These are phyloP conservation scores for Benitochromis conjunctus DNA, from an alignment of 2,113 vertebrate species.

Conservation along the genomic window DNA sequence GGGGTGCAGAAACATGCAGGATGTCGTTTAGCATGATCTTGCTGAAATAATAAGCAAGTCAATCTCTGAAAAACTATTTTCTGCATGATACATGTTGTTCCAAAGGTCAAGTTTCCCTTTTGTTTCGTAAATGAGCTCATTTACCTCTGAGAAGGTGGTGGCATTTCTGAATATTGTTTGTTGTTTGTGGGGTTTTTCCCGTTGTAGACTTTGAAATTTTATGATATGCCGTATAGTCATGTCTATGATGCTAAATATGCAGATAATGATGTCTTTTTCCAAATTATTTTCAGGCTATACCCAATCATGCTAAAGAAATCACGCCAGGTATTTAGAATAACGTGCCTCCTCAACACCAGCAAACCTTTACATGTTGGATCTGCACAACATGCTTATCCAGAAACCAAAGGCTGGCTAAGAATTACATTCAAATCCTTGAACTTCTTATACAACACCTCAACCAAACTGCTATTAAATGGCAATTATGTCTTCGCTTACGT, in stretches of 20 bases:
- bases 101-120: background rate
- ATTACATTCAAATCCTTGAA: background rate
- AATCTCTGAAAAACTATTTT: background rate
- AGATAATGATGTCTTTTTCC: background rate
- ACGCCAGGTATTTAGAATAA: background rate
- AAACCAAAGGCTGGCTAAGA: background rate
- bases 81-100: background rate
- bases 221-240: background rate
- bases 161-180: background rate
- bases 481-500: background rate
- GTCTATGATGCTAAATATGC: background rate
- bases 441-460: background rate
- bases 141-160: background rate
- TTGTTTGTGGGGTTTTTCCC: fast-evolving
- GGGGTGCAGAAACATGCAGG: background rate
- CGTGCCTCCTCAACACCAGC: background rate
- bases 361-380: background rate
- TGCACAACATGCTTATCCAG: background rate
- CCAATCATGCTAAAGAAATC: background rate
- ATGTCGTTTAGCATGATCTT: background rate
- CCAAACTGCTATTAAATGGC: background rate
- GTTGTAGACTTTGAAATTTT: background rate
- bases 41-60: background rate
- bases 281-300: background rate
- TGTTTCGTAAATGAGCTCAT: background rate